Base-by-base conservation (phyloP, 2,113 vertebrate species). In the Miniopterus natalensis region DNA sequence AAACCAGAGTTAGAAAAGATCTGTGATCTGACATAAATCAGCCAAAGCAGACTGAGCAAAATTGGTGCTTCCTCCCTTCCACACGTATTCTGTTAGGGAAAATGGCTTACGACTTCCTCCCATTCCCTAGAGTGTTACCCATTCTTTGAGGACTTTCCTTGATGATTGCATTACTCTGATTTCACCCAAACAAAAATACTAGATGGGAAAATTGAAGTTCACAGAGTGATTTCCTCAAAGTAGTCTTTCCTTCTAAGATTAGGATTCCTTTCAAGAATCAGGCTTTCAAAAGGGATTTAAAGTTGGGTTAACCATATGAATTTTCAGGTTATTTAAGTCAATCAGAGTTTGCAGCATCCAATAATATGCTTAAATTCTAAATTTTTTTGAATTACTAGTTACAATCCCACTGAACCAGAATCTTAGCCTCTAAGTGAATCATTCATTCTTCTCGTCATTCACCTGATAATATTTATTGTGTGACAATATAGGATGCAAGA, bases 111-210 rank as follows among this genome's bases (percentile, higher is more conserved):
- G 59, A 68, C n/a, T 71, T 71, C 21, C 27, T 92, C 45, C 9
- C 23, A 40, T 29, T 79, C 36, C 47, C 40, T 55, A 5, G 4
- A 49, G 13, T 65, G 18, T 73, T 70, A 78, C 8, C 17, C 13
- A 63, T 61, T 95, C 57, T 63, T 95, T 61, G 10, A 59, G 42
- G 68, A 15, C 12, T 53, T 92, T 73, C 57, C 70, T 40, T 92
- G 66, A 89, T 88, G 63, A 61, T 57, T 65, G 27, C 20, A 45
- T 80, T 74, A 66, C 70, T 63, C 66, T 80, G 13, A 81, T 70
- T 53, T 81, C 42, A 93, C 59, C 27, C 65, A 90, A 70, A 90
- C 42, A 87, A 83, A 74, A 93, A 77, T 2, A 31, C 29, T 47
- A 31, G 25, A 3, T 45, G 45, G 31, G 29, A 80, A 89, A 84